Evolutionary conservation across 2,113 vertebrate species (phyloP), one percentile per base, ranked within the genome.

Genomic region (Gallinago media): DNA sequence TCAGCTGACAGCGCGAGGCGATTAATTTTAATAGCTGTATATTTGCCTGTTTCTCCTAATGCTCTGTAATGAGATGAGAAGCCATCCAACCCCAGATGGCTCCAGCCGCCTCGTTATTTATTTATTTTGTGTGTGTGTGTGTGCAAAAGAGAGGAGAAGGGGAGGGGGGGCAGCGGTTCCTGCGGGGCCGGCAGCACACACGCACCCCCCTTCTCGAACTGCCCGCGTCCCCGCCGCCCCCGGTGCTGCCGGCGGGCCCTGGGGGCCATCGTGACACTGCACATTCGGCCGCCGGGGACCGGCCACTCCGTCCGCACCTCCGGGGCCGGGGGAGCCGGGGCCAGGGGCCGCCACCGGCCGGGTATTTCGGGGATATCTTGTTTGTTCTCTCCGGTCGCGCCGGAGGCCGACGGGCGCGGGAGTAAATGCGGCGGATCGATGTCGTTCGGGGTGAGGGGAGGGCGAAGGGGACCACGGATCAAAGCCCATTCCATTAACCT

Each of bases 21-120:
- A 98, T 98, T 98, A 98, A 98, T 98, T 98, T 98, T 98, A 98
- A 98, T 98, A 98, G 98, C 98, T 98, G 98, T 98, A 98, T 98
- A 98, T 98, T 98, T 98, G 98, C 98, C 98, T 98, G 98, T 98
- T 98, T 98, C 98, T 98, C 97, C 98, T 98, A 98, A 98, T 98
- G 97, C 98, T 98, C 95, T 81, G 97, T 98, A 98, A 98, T 98
- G 98, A 98, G 97, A 98, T 97, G 97, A 98, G 98, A 98, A 98
- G 97, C 98, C 96, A 97, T 97, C 98, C 97, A 97, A 96, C 97
- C 98, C 98, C 97, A 97, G 94, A 97, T 98, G 97, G 97, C 97
- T 98, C 97, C 96, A 96, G 96, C 98, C 96, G 66, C 88, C 94
- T 95, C 96, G 93, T 96, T 96, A 96, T 97, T 97, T 97, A 97